phyloP scores from a whole-genome alignment of 2,888 invertebrate species.

The Corbicula japonica region DNA sequence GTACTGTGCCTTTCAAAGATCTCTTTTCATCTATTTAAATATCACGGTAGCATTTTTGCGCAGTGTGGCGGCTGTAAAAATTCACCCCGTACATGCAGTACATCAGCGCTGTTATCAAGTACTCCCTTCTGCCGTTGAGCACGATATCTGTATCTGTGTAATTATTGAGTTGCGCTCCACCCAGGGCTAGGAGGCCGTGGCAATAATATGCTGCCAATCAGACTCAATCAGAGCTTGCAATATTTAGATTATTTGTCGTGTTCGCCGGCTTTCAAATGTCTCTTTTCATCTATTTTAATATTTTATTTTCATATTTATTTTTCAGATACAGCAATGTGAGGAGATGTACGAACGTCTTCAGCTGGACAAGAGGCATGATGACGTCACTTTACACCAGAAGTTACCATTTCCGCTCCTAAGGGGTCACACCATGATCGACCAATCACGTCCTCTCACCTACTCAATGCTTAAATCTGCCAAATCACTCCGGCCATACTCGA shows the following conservation, averaged over 20 bases:
- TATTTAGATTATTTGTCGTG: too few relatives aligned
- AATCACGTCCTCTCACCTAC: slow-evolving; percentile 52
- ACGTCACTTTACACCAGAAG: slow-evolving; percentile 1
- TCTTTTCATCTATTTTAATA: background rate
- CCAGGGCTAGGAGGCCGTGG: background rate
- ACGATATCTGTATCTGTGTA: background rate
- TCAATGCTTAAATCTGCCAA: slow-evolving; percentile 21
- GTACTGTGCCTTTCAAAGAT: too few relatives aligned
- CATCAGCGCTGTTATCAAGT: too few relatives aligned
- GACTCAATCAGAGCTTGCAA: background rate
- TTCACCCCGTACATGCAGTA: too few relatives aligned
- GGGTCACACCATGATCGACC: slow-evolving; percentile 53
- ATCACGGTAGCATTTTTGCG: too few relatives aligned
- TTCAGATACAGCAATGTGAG: slow-evolving; percentile 68
- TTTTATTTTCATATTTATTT: slow-evolving; percentile 10
- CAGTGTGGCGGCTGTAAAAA: too few relatives aligned
- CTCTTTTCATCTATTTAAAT: too few relatives aligned
- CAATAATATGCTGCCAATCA: background rate
- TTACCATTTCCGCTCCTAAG: slow-evolving; percentile 61
- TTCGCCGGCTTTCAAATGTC: too few relatives aligned
- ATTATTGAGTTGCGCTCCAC: background rate
- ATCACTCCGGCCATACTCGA: slow-evolving; percentile 49
- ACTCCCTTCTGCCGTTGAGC: background rate
- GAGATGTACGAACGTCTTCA: slow-evolving; percentile 63
- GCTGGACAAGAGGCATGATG: slow-evolving; percentile 42